phyloP scores from a whole-genome alignment of 2,113 vertebrate species.

The Coturnix japonica region DNA sequence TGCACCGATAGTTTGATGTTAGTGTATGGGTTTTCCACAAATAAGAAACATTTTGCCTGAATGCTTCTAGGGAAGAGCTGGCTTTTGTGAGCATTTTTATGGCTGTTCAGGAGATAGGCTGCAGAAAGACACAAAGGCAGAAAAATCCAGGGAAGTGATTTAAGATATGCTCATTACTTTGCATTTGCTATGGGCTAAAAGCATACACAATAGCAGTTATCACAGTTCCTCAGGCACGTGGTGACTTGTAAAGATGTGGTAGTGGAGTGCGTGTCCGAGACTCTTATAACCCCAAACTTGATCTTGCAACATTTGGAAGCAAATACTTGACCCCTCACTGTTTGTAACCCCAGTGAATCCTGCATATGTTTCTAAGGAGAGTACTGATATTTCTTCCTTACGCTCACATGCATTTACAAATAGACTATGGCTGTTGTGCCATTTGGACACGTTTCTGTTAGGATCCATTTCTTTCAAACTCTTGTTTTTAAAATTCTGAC shows the following conservation, averaged over 20 bases:
- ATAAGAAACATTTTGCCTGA: background rate
- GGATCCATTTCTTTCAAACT: constrained; percentile 42
- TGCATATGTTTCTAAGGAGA: background rate
- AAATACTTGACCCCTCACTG: background rate
- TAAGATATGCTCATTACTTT: constrained; percentile 37
- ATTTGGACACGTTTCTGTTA: constrained; percentile 41
- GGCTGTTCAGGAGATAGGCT: constrained; percentile 10
- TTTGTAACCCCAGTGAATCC: background rate
- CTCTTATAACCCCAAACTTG: constrained; percentile 1
- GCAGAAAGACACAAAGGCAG: constrained; percentile 42
- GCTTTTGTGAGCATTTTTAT: background rate
- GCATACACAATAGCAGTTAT: background rate
- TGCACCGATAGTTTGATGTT: background rate
- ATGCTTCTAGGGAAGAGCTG: background rate
- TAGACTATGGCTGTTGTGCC: constrained; percentile 26
- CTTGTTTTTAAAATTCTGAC: constrained; percentile 55
- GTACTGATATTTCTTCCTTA: constrained; percentile 21
- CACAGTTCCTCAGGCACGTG: constrained; percentile 1
- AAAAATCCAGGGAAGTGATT: constrained; percentile 45
- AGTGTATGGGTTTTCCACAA: background rate
- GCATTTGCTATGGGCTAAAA: constrained; percentile 44
- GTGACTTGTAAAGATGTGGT: constrained; percentile 44
- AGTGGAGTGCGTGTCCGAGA: background rate
- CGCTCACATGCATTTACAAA: constrained; percentile 32
- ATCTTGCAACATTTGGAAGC: background rate